Conservation (phyloP, 92 coral and sea anemone genomes). For the Muricea muricata region DNA sequence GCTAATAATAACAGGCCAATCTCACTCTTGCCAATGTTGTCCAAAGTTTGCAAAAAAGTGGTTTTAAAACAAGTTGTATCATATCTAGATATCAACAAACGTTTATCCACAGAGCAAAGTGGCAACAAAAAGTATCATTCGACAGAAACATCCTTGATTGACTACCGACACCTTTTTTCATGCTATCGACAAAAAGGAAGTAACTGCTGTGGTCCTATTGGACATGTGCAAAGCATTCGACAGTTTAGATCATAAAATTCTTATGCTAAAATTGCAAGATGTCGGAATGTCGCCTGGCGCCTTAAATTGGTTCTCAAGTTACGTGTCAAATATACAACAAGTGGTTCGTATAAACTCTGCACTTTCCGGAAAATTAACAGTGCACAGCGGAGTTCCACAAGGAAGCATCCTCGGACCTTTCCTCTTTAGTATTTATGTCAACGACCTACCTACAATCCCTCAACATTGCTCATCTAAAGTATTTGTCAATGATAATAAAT, state of each 20-base stretch:
- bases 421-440: constrained; percentile 22
- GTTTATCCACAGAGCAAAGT: constrained; percentile 36
- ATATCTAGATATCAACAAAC: constrained; percentile 18
- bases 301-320: not conserved
- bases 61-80: constrained; percentile 15
- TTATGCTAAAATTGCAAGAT: not conserved
- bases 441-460: constrained; percentile 13
- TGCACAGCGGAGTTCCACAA: constrained; percentile 26
- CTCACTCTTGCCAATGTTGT: not conserved
- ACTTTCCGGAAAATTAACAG: constrained; percentile 13
- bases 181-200: too few relatives aligned
- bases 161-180: not conserved
- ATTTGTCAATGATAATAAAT: constrained; percentile 26
- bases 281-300: not conserved
- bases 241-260: not conserved
- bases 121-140: constrained; percentile 27
- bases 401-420: constrained; percentile 44
- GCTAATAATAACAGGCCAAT: constrained; percentile 7
- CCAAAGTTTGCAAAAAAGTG: constrained; percentile 17
- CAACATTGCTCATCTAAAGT: not conserved
- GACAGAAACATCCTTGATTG: constrained; percentile 4
- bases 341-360: constrained; percentile 29
- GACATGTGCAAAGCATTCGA: constrained; percentile 40
- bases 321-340: not conserved
- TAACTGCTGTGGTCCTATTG: constrained; percentile 1